phyloP scores from a whole-genome alignment of 2,888 invertebrate genomes.

The Lepidocyrtinus sp. region DNA sequence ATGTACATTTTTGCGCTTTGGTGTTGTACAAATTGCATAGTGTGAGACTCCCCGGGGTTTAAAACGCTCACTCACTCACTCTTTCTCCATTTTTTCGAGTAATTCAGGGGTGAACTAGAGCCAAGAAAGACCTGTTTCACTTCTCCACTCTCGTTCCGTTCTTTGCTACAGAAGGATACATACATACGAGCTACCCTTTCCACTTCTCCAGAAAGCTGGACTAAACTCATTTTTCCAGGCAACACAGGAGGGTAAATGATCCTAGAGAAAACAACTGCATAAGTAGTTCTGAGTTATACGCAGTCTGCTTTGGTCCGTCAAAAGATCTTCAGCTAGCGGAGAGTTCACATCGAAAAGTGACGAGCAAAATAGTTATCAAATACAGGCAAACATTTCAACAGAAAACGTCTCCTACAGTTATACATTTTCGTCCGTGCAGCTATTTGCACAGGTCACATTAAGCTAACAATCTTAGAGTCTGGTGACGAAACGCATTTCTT shows the following conservation, averaged over 20 bases:
- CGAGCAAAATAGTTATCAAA: neutral
- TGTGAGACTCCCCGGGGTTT: conserved; percentile 67
- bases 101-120: conserved; percentile 68
- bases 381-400: conserved; percentile 23
- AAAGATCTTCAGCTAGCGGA: conserved; percentile 42
- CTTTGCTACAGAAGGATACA: conserved; percentile 19
- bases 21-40: conserved; percentile 66
- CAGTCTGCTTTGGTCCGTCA: conserved; percentile 50
- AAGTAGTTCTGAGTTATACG: conserved; percentile 17
- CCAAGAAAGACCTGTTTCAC: conserved; percentile 51
- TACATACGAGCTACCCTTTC: conserved; percentile 5
- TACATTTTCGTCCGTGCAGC: conserved; percentile 6
- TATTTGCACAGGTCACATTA: neutral
- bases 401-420: neutral
- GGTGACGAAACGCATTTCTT: neutral
- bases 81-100: conserved; percentile 40
- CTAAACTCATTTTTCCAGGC: neutral
- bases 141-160: conserved; percentile 41
- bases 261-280: conserved; percentile 9
- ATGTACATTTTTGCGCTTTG: conserved; percentile 35
- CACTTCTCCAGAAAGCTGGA: neutral
- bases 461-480: neutral
- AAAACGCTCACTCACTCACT: conserved; percentile 63
- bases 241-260: neutral
- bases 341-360: conserved; percentile 36